Conservation (phyloP, 2,797 vertebrate species). For the Megalops cyprinoides region DNA sequence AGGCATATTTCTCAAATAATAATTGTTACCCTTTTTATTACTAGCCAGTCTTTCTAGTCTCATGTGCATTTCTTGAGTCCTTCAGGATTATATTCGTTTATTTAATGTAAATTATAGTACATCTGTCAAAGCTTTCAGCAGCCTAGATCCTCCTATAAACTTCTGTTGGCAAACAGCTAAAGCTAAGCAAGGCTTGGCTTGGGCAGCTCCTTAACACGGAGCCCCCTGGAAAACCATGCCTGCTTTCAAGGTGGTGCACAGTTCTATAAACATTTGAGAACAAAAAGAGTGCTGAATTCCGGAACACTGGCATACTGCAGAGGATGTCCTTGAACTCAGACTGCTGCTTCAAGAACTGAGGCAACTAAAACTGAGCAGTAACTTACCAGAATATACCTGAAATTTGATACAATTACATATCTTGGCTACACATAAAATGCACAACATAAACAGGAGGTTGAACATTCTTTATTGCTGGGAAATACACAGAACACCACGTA, state of each 20-base stretch:
- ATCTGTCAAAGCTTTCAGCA: background rate
- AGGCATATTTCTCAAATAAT: background rate
- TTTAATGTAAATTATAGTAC: background rate
- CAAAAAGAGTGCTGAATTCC: no score
- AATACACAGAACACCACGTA: no score
- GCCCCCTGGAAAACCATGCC: background rate
- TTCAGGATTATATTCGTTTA: background rate
- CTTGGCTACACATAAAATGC: no score
- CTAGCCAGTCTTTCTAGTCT: background rate
- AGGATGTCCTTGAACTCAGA: no score
- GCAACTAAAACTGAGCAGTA: no score
- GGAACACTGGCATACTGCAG: no score
- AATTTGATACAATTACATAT: no score
- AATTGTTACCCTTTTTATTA: background rate
- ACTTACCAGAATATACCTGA: no score
- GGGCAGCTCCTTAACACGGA: background rate
- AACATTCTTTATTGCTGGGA: no score
- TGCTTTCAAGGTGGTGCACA: background rate
- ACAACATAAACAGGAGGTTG: no score
- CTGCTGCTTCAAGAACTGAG: no score
- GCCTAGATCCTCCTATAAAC: background rate
- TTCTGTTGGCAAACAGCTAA: background rate
- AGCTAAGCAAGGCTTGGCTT: background rate
- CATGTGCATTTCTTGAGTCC: background rate
- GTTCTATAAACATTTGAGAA: no score